Evolutionary conservation across 2,888 invertebrate genomes (phyloP), one percentile per base, ranked within the genome.

Genomic region (Drosophila paranaensis): DNA sequence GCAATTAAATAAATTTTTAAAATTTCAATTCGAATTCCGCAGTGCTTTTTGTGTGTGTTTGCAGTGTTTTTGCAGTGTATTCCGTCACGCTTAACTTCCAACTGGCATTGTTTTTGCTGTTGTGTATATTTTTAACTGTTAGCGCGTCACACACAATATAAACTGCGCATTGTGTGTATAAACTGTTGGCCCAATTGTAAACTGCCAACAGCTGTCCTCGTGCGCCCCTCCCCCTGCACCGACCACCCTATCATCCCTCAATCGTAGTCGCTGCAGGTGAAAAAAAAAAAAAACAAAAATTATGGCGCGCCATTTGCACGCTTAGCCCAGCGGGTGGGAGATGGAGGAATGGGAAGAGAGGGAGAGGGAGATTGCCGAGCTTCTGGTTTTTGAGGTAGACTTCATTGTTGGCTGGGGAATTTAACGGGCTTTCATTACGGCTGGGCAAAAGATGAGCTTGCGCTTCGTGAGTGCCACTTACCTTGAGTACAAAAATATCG

Each of bases 401-500:
- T 62, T 65, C 71, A 61, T 39, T 50, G 57, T 51, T 46, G 20
- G 64, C 50, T 66, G 63, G 70, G 63, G 69, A 66, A 70, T 77
- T 77, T 77, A 66, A 69, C 66, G 40, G 70, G 70, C 58, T 61
- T 77, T 77, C 77, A 77, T 77, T 77, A 74, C 33, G 55, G 39
- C 55, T 51, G 57, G 48, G 62, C 60, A 14, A 35, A 27, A 27
- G 60, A 64, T 71, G 62, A 51, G 74, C 65, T 74, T 68, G 61
- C 73, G 51, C 42, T 42, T 48, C 14, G 40, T 30, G 48, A 66
- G 60, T 63, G 73, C 53, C 69, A 93, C 94, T 94, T 94, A 98
- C 98, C 96, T 98, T 98, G 51, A 98, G 94, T 33, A 98, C 98
- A 93, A 96, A 98, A 93, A 99, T 98, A 94, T 98, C 97, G 79